Percentiles rank a stretch among this genome's conserved stretches.
These are phyloP conservation scores for Polia nebulosa DNA, from an alignment of 2,888 invertebrate species.

Conservation along the genomic window DNA sequence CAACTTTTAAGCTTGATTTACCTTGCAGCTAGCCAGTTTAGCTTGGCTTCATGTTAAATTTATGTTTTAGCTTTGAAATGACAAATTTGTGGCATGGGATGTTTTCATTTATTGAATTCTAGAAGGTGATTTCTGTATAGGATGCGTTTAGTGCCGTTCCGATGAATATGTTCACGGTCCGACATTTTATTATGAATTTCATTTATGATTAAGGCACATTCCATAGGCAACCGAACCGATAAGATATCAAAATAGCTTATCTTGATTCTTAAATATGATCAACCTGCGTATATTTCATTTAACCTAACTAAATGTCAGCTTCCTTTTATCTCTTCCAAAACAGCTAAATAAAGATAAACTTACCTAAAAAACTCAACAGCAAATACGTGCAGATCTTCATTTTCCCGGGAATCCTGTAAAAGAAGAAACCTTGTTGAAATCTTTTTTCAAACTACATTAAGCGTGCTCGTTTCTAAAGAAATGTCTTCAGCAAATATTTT, in stretches of 20 bases:
- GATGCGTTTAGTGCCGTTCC: neutral
- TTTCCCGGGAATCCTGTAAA: slow-evolving; percentile 85
- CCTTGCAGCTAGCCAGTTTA: slow-evolving; percentile 35
- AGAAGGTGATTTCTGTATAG: neutral
- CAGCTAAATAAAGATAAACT: slow-evolving; percentile 68
- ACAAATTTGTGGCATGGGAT: slow-evolving; percentile 38
- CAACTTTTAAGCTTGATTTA: slow-evolving; percentile 59
- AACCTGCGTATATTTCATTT: too few species aligned
- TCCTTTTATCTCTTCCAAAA: neutral
- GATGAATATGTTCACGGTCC: neutral
- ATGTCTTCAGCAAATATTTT: slow-evolving; percentile 50
- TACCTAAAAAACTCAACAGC: slow-evolving; percentile 89
- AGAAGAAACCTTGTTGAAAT: slow-evolving; percentile 64
- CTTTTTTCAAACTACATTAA: slow-evolving; percentile 56
- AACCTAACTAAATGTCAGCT: neutral
- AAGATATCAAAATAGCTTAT: neutral
- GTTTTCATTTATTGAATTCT: slow-evolving; percentile 22
- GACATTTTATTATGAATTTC: neutral
- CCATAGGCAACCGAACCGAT: too few species aligned
- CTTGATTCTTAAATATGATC: neutral
- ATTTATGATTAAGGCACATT: too few species aligned
- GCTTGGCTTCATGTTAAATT: slow-evolving; percentile 42
- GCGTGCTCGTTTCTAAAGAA: slow-evolving; percentile 43
- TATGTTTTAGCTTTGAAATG: slow-evolving; percentile 38
- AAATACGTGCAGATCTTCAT: slow-evolving; percentile 89